Evolutionary conservation across 2,113 vertebrate species (phyloP).

Genomic region (Ariopsis seemanni): DNA sequence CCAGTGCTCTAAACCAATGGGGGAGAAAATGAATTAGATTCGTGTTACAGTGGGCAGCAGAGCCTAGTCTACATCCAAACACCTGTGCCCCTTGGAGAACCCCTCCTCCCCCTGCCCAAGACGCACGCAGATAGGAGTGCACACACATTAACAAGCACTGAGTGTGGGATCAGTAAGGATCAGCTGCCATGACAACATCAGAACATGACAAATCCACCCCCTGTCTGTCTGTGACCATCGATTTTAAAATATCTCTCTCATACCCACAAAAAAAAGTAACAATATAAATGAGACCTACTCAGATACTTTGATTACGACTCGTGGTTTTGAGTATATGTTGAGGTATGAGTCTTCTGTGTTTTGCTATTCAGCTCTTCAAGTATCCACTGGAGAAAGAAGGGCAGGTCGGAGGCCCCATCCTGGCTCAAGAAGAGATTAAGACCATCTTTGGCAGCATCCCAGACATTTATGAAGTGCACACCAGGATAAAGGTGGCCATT

Average conservation of each 20-base stretch:
- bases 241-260: background rate
- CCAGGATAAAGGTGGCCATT: constrained; percentile 85
- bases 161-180: background rate
- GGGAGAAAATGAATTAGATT: constrained; percentile 60
- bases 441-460: constrained; percentile 98
- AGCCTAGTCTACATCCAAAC: constrained; percentile 33
- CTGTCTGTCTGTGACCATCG: background rate
- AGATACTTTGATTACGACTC: background rate
- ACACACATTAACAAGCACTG: background rate
- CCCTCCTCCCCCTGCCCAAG: background rate
- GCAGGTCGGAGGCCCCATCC: constrained; percentile 93
- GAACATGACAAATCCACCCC: background rate
- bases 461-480: constrained; percentile 95
- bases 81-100: constrained; percentile 22
- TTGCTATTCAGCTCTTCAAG: constrained; percentile 84
- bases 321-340: background rate
- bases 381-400: constrained; percentile 91
- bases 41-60: constrained; percentile 35
- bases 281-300: no score
- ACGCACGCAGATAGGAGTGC: background rate
- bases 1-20: constrained; percentile 62
- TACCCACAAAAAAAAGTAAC: no score
- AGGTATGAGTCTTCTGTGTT: background rate
- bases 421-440: constrained; percentile 95
- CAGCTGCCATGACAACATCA: constrained; percentile 18